These are phyloP conservation scores for Pangasianodon gigas DNA, from an alignment of 2,113 vertebrate species.

Conservation along the genomic window DNA sequence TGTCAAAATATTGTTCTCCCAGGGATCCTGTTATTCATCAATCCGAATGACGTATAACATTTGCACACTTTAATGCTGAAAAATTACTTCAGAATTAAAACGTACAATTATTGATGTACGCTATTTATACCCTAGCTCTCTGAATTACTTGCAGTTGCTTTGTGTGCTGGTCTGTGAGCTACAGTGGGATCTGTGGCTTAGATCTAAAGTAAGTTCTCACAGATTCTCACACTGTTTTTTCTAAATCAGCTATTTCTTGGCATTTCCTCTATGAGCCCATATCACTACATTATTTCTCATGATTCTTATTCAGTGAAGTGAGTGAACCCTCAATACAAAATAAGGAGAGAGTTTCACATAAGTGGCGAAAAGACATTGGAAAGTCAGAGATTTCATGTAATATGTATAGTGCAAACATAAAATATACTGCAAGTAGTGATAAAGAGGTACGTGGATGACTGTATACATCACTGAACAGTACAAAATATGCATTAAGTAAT, in stretches of 20 bases:
- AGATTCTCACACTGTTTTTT: background rate
- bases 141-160: background rate
- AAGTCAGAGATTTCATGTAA: background rate
- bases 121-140: background rate
- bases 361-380: background rate
- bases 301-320: background rate
- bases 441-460: background rate
- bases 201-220: background rate
- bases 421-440: background rate
- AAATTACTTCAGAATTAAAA: background rate
- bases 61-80: background rate
- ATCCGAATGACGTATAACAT: background rate
- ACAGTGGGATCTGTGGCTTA: background rate
- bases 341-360: background rate
- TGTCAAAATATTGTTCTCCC: background rate
- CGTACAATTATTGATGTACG: background rate
- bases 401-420: background rate
- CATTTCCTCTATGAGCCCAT: background rate
- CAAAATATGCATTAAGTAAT: background rate
- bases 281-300: conserved; percentile 2
- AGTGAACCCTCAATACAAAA: background rate
- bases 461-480: background rate
- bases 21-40: conserved; percentile 7
- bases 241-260: background rate
- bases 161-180: background rate